Percentiles rank a stretch among this genome's conserved stretches.
Conservation (phyloP, 2,888 invertebrate genomes). For the Malacosoma neustria region DNA sequence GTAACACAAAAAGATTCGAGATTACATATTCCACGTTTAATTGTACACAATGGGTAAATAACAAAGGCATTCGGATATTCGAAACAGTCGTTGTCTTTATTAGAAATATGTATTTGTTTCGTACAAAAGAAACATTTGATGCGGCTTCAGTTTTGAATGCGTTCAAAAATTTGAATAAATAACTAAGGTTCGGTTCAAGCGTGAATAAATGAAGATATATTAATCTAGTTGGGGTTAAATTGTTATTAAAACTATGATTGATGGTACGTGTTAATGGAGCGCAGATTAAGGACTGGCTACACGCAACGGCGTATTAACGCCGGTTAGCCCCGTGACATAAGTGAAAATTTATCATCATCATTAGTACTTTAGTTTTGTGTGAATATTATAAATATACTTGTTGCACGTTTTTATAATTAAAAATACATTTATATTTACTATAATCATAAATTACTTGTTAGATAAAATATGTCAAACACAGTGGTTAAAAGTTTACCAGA, state of each 20-base stretch:
- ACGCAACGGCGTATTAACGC: slow-evolving; percentile 55
- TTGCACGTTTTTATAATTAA: too few relatives aligned
- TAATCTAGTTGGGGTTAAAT: slow-evolving; percentile 72
- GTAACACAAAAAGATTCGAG: slow-evolving; percentile 62
- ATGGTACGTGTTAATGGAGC: slow-evolving; percentile 63
- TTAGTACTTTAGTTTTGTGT: slow-evolving; percentile 38
- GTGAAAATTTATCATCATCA: slow-evolving; percentile 67
- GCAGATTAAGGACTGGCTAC: slow-evolving; percentile 65
- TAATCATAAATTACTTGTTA: too few relatives aligned
- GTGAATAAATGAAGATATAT: slow-evolving; percentile 71
- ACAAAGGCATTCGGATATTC: slow-evolving; percentile 58
- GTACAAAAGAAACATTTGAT: slow-evolving; percentile 44
- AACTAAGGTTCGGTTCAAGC: slow-evolving; percentile 29
- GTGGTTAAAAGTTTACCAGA: too few relatives aligned
- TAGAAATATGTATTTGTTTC: background rate
- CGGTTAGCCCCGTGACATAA: slow-evolving; percentile 51
- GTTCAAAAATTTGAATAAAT: slow-evolving; percentile 61
- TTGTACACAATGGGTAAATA: slow-evolving; percentile 68
- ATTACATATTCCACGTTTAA: slow-evolving; percentile 71
- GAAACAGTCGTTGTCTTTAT: slow-evolving; percentile 42
- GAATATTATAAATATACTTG: too few relatives aligned
- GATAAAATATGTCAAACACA: too few relatives aligned
- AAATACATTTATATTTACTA: too few relatives aligned
- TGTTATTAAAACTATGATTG: slow-evolving; percentile 75
- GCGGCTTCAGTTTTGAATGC: slow-evolving; percentile 47